phyloP scores from a whole-genome alignment of 2,797 vertebrate genomes.

The Neostethus bicornis region DNA sequence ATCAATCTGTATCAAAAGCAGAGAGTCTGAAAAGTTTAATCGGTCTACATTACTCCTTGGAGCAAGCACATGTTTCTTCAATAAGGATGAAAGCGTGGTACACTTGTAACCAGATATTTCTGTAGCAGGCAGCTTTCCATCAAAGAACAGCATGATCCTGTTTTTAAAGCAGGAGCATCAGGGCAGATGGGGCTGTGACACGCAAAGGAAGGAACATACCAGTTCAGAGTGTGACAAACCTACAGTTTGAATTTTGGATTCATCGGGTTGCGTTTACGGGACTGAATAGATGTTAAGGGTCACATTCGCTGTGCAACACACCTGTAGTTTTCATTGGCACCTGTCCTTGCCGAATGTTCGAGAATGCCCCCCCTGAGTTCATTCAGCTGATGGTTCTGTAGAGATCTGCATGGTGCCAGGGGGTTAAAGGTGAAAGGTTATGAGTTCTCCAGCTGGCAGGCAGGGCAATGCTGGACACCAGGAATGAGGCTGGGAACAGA shows the following conservation, averaged over 20 bases:
- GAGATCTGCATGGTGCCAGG: constrained; percentile 63
- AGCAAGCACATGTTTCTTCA: constrained; percentile 81
- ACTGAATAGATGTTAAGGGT: not conserved
- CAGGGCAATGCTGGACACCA: constrained; percentile 72
- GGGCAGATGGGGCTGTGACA: constrained; percentile 79
- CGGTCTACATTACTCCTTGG: constrained; percentile 55
- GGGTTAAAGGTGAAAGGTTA: constrained; percentile 77
- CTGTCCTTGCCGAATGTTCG: constrained; percentile 28
- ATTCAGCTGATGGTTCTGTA: constrained; percentile 53
- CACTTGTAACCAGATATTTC: constrained; percentile 82
- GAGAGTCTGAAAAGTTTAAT: constrained; percentile 43
- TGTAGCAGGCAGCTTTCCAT: constrained; percentile 81
- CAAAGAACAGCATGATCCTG: constrained; percentile 81
- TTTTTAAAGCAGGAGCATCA: constrained; percentile 75
- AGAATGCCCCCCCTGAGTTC: constrained; percentile 48
- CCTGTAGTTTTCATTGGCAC: constrained; percentile 57
- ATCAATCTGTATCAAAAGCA: constrained; percentile 29
- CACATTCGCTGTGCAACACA: constrained; percentile 40
- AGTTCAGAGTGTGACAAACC: constrained; percentile 31
- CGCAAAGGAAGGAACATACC: constrained; percentile 65
- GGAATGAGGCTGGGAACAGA: constrained; percentile 63
- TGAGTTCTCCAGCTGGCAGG: constrained; percentile 82
- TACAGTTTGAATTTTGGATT: constrained; percentile 8
- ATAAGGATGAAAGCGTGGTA: constrained; percentile 83
- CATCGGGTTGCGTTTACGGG: constrained; percentile 2